Base-by-base conservation (phyloP, 2,797 vertebrate genomes). In the Acanthiza pusilla region DNA sequence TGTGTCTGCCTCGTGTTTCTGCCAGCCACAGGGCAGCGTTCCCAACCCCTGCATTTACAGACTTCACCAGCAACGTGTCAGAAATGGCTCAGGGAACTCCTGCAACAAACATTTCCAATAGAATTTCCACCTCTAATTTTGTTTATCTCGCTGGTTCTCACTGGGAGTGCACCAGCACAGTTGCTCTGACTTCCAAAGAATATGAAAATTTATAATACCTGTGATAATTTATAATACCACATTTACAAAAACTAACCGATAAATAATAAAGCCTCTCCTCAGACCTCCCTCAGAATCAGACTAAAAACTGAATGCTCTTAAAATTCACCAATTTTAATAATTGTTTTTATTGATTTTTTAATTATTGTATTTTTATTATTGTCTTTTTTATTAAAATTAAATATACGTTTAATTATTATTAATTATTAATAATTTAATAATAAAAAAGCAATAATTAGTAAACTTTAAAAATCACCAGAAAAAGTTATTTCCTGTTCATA, bases 121-220 rank as follows among this genome's bases (percentile, higher is more conserved):
- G 5, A 2, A 55, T 85, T 48, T 13, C 30, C 42, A 34, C 10
- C 25, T 22, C 26, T 48, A 2, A 36, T 34, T 71, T 30, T 34
- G 8, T 7, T n/a, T 5, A 0, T 17, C 27, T 3, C 0, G 0
- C 29, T 9, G 9, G 65, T 40, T 26, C 71, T 63, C 84, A 2
- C n/a, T 10, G 32, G 50, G 42, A 53, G 30, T 5, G 19, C 13
- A 16, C 26, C 79, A 38, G 38, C 38, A 38, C 38, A 38, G 38
- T 38, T 38, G 38, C 38, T 27, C 16, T 29, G 34, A 10, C 20
- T 85, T n/a, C 77, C 57, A 32, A 9, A 7, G 27, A 34, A 16
- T 4, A 12, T 13, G 21, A 63, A 40, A 13, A n/a, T 83, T 2
- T 11, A 21, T 45, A 45, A 45, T 21, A 45, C 45, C 45, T 20